Conservation (phyloP, 2,113 vertebrate genomes). For the Zosterops lateralis region DNA sequence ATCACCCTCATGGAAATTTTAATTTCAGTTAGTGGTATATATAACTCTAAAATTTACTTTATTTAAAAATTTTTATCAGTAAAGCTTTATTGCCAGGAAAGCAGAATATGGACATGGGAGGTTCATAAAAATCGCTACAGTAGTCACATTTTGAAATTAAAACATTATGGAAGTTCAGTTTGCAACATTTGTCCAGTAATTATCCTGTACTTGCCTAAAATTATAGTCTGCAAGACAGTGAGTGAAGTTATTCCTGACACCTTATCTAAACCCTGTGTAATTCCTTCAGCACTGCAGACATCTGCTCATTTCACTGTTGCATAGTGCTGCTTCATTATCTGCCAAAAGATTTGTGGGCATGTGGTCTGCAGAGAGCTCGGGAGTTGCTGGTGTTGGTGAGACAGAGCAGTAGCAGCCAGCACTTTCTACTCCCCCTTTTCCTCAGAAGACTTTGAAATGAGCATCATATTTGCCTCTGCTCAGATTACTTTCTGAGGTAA, state of each 20-base stretch:
- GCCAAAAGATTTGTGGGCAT: background rate
- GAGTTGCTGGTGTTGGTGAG: background rate
- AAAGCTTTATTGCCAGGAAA: background rate
- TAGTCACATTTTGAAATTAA: background rate
- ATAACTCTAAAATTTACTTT: background rate
- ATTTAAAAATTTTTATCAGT: background rate
- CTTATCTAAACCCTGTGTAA: background rate
- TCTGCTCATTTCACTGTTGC: slow-evolving; percentile 3
- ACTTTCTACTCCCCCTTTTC: background rate
- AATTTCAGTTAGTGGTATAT: background rate
- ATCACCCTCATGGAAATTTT: background rate
- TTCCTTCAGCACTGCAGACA: background rate
- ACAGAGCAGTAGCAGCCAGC: background rate
- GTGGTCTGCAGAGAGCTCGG: background rate
- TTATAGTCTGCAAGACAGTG: background rate
- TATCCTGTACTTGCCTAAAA: background rate
- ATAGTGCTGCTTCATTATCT: background rate
- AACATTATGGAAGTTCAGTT: background rate
- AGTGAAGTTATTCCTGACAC: slow-evolving; percentile 11
- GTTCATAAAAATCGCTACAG: background rate
- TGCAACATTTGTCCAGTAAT: slow-evolving; percentile 6
- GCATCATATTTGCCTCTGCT: background rate
- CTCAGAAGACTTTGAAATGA: background rate
- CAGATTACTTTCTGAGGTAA: background rate
- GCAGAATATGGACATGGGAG: background rate